These are phyloP conservation scores for Sorex fumeus DNA, from an alignment of 2,113 vertebrate genomes.

Conservation along the genomic window DNA sequence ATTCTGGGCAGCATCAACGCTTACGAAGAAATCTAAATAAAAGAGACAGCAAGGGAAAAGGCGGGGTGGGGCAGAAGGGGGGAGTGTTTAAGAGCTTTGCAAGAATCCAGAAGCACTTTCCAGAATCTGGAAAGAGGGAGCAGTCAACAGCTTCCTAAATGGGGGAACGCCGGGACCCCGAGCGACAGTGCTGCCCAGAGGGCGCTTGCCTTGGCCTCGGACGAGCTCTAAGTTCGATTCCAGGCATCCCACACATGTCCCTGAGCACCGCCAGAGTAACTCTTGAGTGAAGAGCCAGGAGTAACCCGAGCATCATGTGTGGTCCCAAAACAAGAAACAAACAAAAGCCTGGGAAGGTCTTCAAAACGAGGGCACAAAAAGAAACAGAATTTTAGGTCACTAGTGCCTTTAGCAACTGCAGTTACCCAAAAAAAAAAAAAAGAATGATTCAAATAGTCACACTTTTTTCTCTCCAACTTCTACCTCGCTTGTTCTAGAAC, in stretches of 20 bases:
- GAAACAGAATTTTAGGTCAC: neutral
- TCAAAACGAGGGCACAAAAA: slow-evolving; percentile 15
- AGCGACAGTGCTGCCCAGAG: no score
- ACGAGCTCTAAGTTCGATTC: no score
- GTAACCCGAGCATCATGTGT: no score
- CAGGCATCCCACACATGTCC: no score
- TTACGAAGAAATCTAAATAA: neutral
- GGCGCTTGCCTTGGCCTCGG: no score
- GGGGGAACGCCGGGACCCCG: neutral
- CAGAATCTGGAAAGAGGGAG: neutral
- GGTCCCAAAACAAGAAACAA: no score
- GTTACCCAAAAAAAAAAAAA: no score
- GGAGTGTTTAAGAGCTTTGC: neutral
- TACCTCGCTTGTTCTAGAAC: neutral
- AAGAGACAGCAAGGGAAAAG: neutral
- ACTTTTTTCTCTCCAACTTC: neutral
- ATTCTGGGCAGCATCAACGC: neutral
- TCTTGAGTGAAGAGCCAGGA: no score
- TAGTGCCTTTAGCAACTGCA: neutral
- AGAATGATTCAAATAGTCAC: neutral
- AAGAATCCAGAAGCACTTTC: neutral
- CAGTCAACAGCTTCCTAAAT: neutral
- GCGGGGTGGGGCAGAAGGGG: neutral
- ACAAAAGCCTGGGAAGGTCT: neutral
- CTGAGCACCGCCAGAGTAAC: no score